Conservation (phyloP, 2,888 invertebrate species). For the Mimachlamys varia region DNA sequence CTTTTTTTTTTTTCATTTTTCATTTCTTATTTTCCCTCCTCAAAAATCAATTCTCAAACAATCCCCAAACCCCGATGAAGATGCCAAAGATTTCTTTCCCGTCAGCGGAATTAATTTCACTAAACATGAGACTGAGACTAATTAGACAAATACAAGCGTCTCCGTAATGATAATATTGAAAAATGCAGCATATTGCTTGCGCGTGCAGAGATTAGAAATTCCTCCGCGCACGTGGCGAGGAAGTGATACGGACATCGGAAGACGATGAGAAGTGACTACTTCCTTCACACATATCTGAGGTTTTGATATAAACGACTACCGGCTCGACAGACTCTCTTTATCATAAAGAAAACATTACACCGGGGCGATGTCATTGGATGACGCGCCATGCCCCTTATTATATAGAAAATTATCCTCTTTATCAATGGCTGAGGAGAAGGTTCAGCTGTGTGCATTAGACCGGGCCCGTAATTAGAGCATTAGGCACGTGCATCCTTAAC, state of each 20-base stretch:
- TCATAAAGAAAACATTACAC: conserved; percentile 31
- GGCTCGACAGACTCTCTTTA: background rate
- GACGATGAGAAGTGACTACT: background rate
- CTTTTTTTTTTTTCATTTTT: background rate
- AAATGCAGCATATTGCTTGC: conserved; percentile 36
- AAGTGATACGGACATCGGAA: conserved; percentile 15
- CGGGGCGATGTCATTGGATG: conserved; percentile 4
- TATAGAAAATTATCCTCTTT: conserved; percentile 24
- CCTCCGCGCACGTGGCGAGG: conserved; percentile 21
- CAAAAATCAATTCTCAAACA: background rate
- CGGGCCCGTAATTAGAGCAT: background rate
- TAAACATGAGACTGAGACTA: background rate
- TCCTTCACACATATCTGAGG: background rate
- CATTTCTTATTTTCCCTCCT: too few species aligned
- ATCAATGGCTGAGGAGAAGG: conserved; percentile 5
- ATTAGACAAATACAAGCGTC: conserved; percentile 7
- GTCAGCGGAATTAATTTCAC: background rate
- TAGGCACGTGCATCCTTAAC: conserved; percentile 5
- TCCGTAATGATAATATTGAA: conserved; percentile 21
- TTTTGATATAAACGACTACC: background rate
- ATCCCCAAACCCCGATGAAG: background rate
- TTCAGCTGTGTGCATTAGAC: conserved; percentile 19
- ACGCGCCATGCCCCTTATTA: conserved; percentile 1
- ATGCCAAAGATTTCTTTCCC: conserved; percentile 10
- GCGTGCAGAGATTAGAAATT: conserved; percentile 36